phyloP scores from a whole-genome alignment of 2,113 vertebrate genomes.

The Sorex araneus region DNA sequence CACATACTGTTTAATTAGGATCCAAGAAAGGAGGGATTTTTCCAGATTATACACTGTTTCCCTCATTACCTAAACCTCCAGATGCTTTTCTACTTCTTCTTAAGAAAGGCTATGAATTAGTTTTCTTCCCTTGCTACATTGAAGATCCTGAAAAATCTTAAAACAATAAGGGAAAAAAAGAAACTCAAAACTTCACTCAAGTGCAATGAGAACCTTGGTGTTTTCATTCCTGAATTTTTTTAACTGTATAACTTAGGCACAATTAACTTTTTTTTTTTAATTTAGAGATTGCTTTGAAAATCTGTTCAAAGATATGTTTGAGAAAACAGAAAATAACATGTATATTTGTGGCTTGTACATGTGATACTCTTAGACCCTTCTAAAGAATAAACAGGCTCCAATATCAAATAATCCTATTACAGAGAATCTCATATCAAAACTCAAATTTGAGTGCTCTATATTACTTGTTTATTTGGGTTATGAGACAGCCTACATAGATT shows the following conservation, averaged over 20 bases:
- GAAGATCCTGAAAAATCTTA: conserved; percentile 52
- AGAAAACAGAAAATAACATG: neutral
- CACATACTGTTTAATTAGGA: conserved; percentile 62
- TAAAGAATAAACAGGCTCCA: neutral
- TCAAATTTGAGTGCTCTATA: neutral
- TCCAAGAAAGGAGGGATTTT: conserved; percentile 58
- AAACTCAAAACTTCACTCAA: conserved; percentile 50
- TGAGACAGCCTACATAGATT: neutral
- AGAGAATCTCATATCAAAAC: neutral
- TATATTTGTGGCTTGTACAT: neutral
- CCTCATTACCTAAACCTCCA: conserved; percentile 67
- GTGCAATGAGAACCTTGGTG: neutral
- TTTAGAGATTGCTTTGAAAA: conserved; percentile 2
- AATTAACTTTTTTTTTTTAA: neutral
- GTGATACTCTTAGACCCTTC: neutral
- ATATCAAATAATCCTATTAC: neutral
- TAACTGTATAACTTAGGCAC: conserved; percentile 12
- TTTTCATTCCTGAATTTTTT: conserved; percentile 29
- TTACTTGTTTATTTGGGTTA: neutral
- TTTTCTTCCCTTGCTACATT: conserved; percentile 64
- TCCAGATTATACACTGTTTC: conserved; percentile 65
- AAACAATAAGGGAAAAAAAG: conserved; percentile 59
- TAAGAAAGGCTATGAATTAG: conserved; percentile 70
- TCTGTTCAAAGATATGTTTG: neutral
- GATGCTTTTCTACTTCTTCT: conserved; percentile 71